Base-by-base conservation (phyloP, 2,113 vertebrate genomes). In the Petromus typicus region DNA sequence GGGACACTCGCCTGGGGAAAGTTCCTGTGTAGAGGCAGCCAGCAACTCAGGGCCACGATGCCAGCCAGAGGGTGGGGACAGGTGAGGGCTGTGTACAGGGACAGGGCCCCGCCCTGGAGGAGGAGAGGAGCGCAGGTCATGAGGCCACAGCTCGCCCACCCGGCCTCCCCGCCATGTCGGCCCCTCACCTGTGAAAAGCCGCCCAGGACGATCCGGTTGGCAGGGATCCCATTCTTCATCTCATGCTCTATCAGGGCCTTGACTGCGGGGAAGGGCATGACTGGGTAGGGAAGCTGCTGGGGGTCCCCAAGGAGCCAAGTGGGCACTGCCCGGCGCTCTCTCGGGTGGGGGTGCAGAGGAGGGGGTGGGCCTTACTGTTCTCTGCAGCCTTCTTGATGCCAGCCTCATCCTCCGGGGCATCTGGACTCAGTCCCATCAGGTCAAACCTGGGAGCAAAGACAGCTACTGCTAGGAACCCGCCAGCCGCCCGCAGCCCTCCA, bases 381-480 rank as follows among this genome's bases (percentile, higher is more conserved):
- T 99, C 99, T 95, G 99, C 98, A 22, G 99, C 99, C 98, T 98
- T 99, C 98, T 99, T 99, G 97, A 99, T 99, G 81, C 99, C 99
- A 95, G 98, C 98, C 97, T 99, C 99, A 4, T 99, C 99, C 97
- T 99, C 99, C 0, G 99, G 99, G 22, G 98, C 98, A 5, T 99
- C 99, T 0, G 99, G 99, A 98, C 98, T 99, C 93, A 99, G 97
- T 2, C 99, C 99, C 98, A 99, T 99, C 96, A 99, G 98, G 96
- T 99, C 99, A 98, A 99, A 99, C 99, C 99, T 99, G 89, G 83
- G 43, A 20, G 64, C 54, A 84, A 71, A 91, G 40, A 59, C 12
- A 40, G 83, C 23, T 67, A 81, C 59, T 34, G 22, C 43, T 69
- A 67, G 93, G 71, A 92, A 57, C 12, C 17, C 45, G 48, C 75